phyloP scores from a whole-genome alignment of 2,113 vertebrate genomes.

The Chamaea fasciata region DNA sequence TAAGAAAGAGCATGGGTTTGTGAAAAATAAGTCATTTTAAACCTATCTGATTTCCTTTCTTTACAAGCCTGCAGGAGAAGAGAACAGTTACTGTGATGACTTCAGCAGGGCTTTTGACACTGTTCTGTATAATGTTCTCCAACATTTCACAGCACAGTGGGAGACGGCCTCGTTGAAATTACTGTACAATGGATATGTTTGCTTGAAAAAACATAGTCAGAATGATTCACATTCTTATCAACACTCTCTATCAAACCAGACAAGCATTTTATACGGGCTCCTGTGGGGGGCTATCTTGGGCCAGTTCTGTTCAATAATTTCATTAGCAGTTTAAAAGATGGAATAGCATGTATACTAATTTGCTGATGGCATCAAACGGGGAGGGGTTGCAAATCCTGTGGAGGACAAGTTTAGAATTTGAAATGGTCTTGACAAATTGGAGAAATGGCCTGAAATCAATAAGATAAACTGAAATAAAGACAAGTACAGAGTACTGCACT shows the following conservation, averaged over 20 bases:
- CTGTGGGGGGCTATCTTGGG: background rate
- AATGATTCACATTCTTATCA: slow-evolving; percentile 9
- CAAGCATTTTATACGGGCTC: background rate
- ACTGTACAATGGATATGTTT: background rate
- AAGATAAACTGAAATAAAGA: slow-evolving; percentile 8
- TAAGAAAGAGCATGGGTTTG: background rate
- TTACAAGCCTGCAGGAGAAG: background rate
- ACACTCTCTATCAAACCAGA: background rate
- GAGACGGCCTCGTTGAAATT: background rate
- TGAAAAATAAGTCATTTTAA: background rate
- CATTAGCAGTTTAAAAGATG: slow-evolving; percentile 24
- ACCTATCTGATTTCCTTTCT: background rate
- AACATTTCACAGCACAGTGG: background rate
- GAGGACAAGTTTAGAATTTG: background rate
- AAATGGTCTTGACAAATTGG: background rate
- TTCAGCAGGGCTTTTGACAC: background rate
- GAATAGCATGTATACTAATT: background rate
- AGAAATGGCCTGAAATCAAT: slow-evolving; percentile 9
- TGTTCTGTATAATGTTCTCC: background rate
- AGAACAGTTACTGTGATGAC: background rate
- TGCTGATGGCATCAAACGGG: background rate
- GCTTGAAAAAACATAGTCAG: background rate
- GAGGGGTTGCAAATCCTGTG: background rate
- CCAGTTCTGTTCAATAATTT: slow-evolving; percentile 20
- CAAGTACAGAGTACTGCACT: background rate